Conservation (phyloP, 2,888 invertebrate species). For the Adelphocoris suturalis region DNA sequence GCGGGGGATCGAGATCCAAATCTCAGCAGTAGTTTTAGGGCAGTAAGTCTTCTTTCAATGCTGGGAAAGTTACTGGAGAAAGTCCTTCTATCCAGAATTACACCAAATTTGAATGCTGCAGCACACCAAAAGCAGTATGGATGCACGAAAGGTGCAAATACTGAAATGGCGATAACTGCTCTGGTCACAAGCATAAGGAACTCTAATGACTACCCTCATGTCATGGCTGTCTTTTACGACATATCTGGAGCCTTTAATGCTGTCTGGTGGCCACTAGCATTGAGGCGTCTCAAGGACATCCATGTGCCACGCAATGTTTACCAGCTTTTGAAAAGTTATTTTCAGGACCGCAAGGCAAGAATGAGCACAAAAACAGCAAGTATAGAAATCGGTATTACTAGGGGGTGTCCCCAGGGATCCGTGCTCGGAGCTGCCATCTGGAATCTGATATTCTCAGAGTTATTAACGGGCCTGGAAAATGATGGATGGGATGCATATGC, state of each 20-base stretch:
- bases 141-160: too few relatives aligned
- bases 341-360: slow-evolving; percentile 74
- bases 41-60: slow-evolving; percentile 27
- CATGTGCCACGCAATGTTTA: slow-evolving; percentile 76
- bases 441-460: slow-evolving; percentile 73
- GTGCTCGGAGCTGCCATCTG: too few relatives aligned
- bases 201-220: slow-evolving; percentile 71
- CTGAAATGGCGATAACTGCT: too few relatives aligned
- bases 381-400: slow-evolving; percentile 47
- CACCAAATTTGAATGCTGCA: not conserved
- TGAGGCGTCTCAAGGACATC: slow-evolving; percentile 74
- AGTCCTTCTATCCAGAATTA: not conserved
- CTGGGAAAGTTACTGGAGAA: slow-evolving; percentile 5
- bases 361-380: slow-evolving; percentile 59
- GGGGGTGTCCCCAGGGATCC: slow-evolving; percentile 76
- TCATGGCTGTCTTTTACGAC: too few relatives aligned
- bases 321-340: slow-evolving; percentile 76
- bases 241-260: slow-evolving; percentile 78
- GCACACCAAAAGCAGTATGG: slow-evolving; percentile 82
- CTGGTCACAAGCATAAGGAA: slow-evolving; percentile 78
- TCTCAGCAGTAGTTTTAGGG: not conserved
- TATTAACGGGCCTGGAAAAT: slow-evolving; percentile 59
- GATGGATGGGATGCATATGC: slow-evolving; percentile 23
- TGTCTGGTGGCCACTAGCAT: slow-evolving; percentile 77
- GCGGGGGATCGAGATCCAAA: not conserved